Evolutionary conservation across 2,888 invertebrate species (phyloP).

Genomic region (Archips crataeganus): DNA sequence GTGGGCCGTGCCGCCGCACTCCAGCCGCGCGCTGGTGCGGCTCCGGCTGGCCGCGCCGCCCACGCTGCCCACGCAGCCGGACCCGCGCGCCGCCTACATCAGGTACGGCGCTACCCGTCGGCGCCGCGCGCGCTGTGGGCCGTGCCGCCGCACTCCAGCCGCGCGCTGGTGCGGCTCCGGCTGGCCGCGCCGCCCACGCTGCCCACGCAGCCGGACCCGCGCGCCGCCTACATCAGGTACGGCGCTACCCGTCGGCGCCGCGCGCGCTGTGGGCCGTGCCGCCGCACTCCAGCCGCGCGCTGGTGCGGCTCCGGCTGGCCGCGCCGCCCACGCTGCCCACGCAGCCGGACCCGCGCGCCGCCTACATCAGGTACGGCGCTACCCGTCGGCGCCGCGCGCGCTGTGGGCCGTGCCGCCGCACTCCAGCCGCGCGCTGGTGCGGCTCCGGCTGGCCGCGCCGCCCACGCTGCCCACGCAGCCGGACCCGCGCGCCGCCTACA

Average conservation of each 20-base stretch:
- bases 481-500: slow-evolving; percentile 82
- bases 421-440: slow-evolving; percentile 94
- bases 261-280: slow-evolving; percentile 96
- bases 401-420: slow-evolving; percentile 97
- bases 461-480: slow-evolving; percentile 73
- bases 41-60: slow-evolving; percentile 91
- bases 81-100: slow-evolving; percentile 83
- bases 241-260: slow-evolving; percentile 87
- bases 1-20: slow-evolving; percentile 96
- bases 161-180: slow-evolving; percentile 94
- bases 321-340: slow-evolving; percentile 85
- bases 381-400: slow-evolving; percentile 90
- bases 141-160: slow-evolving; percentile 95
- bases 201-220: slow-evolving; percentile 64
- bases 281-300: slow-evolving; percentile 94
- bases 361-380: slow-evolving; percentile 59
- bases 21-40: slow-evolving; percentile 94
- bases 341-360: slow-evolving; percentile 78
- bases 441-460: slow-evolving; percentile 90
- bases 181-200: slow-evolving; percentile 88
- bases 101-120: slow-evolving; percentile 69
- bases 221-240: slow-evolving; percentile 78
- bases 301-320: slow-evolving; percentile 93
- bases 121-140: slow-evolving; percentile 95
- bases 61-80: slow-evolving; percentile 60